Evolutionary conservation across 2,113 vertebrate genomes (phyloP).

Genomic region (Candoia aspera): DNA sequence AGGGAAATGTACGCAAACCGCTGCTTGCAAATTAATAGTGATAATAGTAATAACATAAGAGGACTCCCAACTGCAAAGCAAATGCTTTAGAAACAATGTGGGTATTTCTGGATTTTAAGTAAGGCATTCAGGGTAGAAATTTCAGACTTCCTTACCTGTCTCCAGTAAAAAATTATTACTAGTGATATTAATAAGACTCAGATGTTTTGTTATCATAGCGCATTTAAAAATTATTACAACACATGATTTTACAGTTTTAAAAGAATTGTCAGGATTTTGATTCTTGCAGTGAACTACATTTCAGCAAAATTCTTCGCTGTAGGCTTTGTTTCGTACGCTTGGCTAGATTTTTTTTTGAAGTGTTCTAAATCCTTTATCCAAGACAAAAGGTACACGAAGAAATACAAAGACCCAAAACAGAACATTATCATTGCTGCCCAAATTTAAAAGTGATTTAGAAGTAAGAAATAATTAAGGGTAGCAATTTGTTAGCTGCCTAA

Average conservation of each 20-base stretch:
- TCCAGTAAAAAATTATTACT: not conserved
- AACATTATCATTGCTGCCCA: not conserved
- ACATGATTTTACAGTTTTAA: not conserved
- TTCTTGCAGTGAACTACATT: not conserved
- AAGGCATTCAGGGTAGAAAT: not conserved
- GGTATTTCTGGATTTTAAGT: not conserved
- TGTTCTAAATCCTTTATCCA: conserved; percentile 31
- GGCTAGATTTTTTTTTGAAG: conserved; percentile 40
- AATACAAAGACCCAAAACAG: conserved; percentile 15
- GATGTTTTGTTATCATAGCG: not conserved
- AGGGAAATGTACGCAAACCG: not conserved
- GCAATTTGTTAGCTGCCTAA: not conserved
- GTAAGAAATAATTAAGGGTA: conserved; percentile 20
- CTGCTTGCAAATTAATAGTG: not conserved
- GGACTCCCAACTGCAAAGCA: not conserved
- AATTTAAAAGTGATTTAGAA: not conserved
- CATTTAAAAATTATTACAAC: not conserved
- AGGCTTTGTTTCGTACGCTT: conserved; percentile 76
- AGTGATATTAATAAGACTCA: not conserved
- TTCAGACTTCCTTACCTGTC: not conserved
- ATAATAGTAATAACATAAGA: not conserved
- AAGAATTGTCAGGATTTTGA: not conserved
- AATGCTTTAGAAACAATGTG: not conserved
- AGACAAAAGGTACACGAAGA: conserved; percentile 36
- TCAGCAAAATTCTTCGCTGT: conserved; percentile 35